phyloP scores from a whole-genome alignment of 53 echinoderm and acorn worm genomes.

The Hippasteria phrygiana region DNA sequence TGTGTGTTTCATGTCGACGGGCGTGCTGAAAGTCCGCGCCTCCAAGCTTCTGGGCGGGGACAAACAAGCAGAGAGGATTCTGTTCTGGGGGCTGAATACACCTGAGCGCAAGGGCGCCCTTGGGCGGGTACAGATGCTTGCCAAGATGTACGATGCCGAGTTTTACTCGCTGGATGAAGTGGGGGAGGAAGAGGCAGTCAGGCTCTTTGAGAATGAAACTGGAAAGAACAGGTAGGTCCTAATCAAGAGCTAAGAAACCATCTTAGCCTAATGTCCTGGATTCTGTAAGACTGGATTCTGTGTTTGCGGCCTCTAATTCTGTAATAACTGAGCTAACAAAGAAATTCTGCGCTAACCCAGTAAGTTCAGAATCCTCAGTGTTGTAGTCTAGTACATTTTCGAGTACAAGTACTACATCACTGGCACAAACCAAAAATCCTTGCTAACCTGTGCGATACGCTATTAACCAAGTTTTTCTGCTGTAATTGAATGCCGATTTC shows the following conservation, averaged over 20 bases:
- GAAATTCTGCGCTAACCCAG: too few relatives aligned
- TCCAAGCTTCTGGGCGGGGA: slow-evolving; percentile 57
- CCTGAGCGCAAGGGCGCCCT: slow-evolving; percentile 81
- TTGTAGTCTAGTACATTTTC: too few relatives aligned
- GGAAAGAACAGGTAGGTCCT: slow-evolving; percentile 86
- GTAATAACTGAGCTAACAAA: too few relatives aligned
- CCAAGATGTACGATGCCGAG: slow-evolving; percentile 71
- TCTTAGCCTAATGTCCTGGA: too few relatives aligned
- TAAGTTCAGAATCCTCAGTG: too few relatives aligned
- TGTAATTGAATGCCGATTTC: too few relatives aligned
- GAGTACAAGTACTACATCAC: too few relatives aligned
- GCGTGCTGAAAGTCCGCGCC: slow-evolving; percentile 66
- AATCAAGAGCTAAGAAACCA: neutral
- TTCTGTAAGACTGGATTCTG: too few relatives aligned
- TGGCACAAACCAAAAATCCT: too few relatives aligned
- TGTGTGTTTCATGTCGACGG: slow-evolving; percentile 87
- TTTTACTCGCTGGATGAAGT: slow-evolving; percentile 82
- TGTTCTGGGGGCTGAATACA: slow-evolving; percentile 85
- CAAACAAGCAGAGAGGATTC: slow-evolving; percentile 68
- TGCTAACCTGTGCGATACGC: too few relatives aligned
- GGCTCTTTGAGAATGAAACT: slow-evolving; percentile 92
- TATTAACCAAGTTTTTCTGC: too few relatives aligned
- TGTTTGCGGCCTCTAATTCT: too few relatives aligned
- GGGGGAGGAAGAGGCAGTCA: slow-evolving; percentile 85
- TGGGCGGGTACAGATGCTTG: slow-evolving; percentile 71